Percentiles rank a stretch among this genome's conserved stretches.
These are phyloP conservation scores for Protula sp. DNA, from an alignment of 2,888 invertebrate genomes.

Conservation along the genomic window DNA sequence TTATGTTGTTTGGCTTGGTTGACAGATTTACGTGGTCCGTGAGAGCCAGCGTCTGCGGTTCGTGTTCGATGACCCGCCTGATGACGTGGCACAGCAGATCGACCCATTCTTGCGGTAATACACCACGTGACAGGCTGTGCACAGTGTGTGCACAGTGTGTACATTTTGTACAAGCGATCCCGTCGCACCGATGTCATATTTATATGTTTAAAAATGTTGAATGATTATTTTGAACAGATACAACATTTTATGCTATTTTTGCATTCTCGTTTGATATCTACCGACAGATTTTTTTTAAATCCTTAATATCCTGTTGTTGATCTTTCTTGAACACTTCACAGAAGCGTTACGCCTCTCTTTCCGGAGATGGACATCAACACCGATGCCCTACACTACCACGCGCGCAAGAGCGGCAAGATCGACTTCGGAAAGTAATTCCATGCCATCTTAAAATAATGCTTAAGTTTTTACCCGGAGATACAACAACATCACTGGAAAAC, in stretches of 20 bases:
- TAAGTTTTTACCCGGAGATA: neutral
- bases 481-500: no score
- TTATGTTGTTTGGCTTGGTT: no score
- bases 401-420: slow-evolving; percentile 6
- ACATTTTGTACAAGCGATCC: no score
- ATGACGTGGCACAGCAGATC: neutral
- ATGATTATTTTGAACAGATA: no score
- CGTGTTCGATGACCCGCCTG: slow-evolving; percentile 4
- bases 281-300: no score
- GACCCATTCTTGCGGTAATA: neutral
- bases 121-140: no score
- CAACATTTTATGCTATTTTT: no score
- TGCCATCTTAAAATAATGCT: neutral
- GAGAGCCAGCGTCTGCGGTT: slow-evolving; percentile 10
- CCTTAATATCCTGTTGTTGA: no score
- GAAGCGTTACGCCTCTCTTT: neutral
- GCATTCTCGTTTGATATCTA: no score
- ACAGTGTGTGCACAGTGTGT: no score
- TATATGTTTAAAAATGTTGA: neutral
- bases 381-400: slow-evolving; percentile 4
- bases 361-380: neutral
- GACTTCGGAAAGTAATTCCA: slow-evolving; percentile 8
- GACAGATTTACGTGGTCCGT: slow-evolving; percentile 12
- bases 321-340: no score
- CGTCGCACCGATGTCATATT: neutral